Evolutionary conservation across 2,797 vertebrate genomes (phyloP).

Genomic region (Gallirallus australis): DNA sequence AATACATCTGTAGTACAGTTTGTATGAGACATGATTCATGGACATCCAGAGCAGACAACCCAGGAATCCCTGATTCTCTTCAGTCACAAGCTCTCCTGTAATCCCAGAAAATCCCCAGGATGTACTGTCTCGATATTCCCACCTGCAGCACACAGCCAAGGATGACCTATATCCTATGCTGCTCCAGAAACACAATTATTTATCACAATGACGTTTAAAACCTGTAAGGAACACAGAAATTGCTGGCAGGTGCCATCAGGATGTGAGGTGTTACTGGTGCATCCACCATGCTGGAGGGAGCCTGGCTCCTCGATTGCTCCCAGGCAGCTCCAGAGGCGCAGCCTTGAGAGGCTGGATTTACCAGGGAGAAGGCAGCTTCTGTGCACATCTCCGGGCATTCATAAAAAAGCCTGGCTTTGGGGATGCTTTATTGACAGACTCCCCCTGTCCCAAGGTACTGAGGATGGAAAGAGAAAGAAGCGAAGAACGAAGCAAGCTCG

Average conservation of each 20-base stretch:
- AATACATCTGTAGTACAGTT: neutral
- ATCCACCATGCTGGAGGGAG: neutral
- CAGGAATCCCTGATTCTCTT: neutral
- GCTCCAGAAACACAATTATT: neutral
- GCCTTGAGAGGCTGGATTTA: neutral
- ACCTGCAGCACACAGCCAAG: neutral
- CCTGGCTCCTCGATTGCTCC: neutral
- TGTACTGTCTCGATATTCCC: neutral
- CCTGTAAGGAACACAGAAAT: neutral
- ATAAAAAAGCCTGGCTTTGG: neutral
- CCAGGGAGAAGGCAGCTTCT: neutral
- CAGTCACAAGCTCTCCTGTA: neutral
- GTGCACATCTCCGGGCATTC: neutral
- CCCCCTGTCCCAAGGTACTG: neutral
- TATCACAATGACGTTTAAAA: neutral
- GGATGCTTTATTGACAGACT: neutral
- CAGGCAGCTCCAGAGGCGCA: neutral
- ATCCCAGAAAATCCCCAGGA: neutral
- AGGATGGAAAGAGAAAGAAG: neutral
- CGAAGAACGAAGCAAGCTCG: neutral
- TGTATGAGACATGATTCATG: neutral
- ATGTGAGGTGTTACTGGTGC: rapidly evolving
- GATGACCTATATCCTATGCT: neutral
- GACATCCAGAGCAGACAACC: neutral
- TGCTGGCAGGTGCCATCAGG: neutral